Base-by-base conservation (phyloP, 2,113 vertebrate genomes). In the Gallinago media region DNA sequence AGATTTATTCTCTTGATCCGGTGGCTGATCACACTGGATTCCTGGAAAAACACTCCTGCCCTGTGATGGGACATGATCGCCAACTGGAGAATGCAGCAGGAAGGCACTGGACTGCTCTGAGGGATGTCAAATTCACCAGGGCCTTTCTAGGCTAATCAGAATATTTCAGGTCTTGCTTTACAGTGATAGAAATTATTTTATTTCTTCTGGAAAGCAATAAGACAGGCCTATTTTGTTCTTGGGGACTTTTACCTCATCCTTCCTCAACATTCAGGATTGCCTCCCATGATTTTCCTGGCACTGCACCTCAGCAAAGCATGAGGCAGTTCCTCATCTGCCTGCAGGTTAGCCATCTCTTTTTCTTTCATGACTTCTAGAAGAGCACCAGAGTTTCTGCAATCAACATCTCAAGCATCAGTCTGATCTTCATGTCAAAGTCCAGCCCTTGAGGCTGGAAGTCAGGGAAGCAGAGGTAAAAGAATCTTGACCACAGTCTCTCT, bases 21-120 rank as follows among this genome's bases (percentile, higher is more conserved):
- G 12, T 49, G 23, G 7, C 5, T 0, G 1, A 76, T 27, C 19
- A 80, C 26, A 29, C 12, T 15, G 17, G 4, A 5, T 58, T 4
- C 18, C 21, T 56, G 42, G 20, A 26, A 23, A 52, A 83, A 34
- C 8, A 15, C 3, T 54, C 31, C 31, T 55, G 26, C 5, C 3
- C 21, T 31, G 5, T 71, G 10, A 22, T 59, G 31, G 22, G 19
- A 12, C 19, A 38, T 11, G 8, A 23, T 29, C 4, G 6, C 18
- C 20, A 29, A 34, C 5, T 46, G 20, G 22, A 50, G 11, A 66
- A 75, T 21, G 12, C 15, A 66, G 4, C 12, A 61, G 22, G 34
- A 61, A 50, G 19, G 12, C 12, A 50, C 23, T 4, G 5, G 44
- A 8, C 15, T 59, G n/a, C 13, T 59, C 31, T 27, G 46, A 50